These are phyloP conservation scores for Neoaliturus tenellus DNA, from an alignment of 2,888 invertebrate species.

Conservation along the genomic window DNA sequence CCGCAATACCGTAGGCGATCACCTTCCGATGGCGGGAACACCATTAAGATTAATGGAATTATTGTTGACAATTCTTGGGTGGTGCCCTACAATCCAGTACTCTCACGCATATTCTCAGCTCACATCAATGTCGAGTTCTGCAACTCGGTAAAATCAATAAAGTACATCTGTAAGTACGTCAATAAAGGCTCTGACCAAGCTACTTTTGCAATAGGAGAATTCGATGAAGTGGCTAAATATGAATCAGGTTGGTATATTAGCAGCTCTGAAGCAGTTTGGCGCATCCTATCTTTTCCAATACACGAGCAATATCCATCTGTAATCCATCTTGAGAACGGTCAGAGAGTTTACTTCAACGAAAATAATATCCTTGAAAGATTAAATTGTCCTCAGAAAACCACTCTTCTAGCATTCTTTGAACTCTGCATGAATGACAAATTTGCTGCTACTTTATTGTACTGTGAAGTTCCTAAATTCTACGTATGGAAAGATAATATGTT, in stretches of 20 bases:
- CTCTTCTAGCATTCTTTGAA: too few species aligned
- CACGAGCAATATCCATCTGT: constrained; percentile 13
- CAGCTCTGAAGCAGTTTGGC: constrained; percentile 62
- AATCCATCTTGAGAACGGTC: constrained; percentile 44
- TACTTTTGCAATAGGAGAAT: constrained; percentile 51
- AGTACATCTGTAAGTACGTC: constrained; percentile 67
- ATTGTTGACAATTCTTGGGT: too few species aligned
- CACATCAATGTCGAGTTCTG: constrained; percentile 66
- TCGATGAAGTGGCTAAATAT: constrained; percentile 63
- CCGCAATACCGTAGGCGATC: too few species aligned
- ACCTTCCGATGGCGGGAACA: too few species aligned
- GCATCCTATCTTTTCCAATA: constrained; percentile 57
- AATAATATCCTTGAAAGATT: constrained; percentile 21
- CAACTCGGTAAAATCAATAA: too few species aligned
- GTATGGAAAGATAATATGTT: too few species aligned
- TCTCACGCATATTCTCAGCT: constrained; percentile 56
- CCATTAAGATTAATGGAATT: too few species aligned
- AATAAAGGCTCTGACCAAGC: constrained; percentile 64
- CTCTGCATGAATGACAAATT: too few species aligned
- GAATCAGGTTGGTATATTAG: constrained; percentile 63
- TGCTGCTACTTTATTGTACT: too few species aligned
- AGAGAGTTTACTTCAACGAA: constrained; percentile 43
- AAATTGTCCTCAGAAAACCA: too few species aligned
- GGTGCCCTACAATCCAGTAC: constrained; percentile 61
- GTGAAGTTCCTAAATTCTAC: too few species aligned